phyloP scores from a whole-genome alignment of 2,888 invertebrate genomes.

The Craniophora ligustri region DNA sequence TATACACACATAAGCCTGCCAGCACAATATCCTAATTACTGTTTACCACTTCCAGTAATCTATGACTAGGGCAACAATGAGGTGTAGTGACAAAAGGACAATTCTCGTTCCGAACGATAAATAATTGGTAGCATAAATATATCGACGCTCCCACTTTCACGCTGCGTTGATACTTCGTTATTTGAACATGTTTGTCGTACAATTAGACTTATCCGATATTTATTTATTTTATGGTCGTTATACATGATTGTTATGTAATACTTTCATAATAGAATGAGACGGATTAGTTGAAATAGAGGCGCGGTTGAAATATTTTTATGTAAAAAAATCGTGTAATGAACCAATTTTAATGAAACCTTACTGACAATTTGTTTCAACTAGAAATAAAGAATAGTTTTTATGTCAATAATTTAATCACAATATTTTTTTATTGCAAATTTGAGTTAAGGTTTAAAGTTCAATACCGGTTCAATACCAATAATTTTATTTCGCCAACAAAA shows the following conservation, averaged over 20 bases:
- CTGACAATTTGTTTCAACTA: too few relatives aligned
- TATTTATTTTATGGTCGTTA: conserved; percentile 47
- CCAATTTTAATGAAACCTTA: too few relatives aligned
- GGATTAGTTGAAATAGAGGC: too few relatives aligned
- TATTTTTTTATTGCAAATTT: too few relatives aligned
- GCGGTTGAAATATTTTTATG: too few relatives aligned
- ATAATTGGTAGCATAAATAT: conserved; percentile 49
- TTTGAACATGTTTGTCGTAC: conserved; percentile 19
- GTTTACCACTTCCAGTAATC: conserved; percentile 38
- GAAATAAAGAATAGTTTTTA: too few relatives aligned
- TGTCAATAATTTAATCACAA: too few relatives aligned
- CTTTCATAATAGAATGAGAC: conserved; percentile 33
- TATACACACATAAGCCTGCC: conserved; percentile 28
- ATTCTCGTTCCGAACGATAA: conserved; percentile 52
- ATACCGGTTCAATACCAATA: too few relatives aligned
- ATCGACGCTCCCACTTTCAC: conserved; percentile 38
- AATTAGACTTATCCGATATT: conserved; percentile 29
- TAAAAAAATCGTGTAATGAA: too few relatives aligned
- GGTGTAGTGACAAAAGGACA: conserved; percentile 42
- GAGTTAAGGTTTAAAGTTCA: too few relatives aligned
- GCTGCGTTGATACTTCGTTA: conserved; percentile 22
- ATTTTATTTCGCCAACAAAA: too few relatives aligned
- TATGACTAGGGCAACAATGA: conserved; percentile 64
- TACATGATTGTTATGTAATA: conserved; percentile 46
- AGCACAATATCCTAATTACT: conserved; percentile 28